Evolutionary conservation across 1,140 invertebrate genomes (phyloP), one percentile per base, ranked within the genome.

Genomic region (Patella vulgata): DNA sequence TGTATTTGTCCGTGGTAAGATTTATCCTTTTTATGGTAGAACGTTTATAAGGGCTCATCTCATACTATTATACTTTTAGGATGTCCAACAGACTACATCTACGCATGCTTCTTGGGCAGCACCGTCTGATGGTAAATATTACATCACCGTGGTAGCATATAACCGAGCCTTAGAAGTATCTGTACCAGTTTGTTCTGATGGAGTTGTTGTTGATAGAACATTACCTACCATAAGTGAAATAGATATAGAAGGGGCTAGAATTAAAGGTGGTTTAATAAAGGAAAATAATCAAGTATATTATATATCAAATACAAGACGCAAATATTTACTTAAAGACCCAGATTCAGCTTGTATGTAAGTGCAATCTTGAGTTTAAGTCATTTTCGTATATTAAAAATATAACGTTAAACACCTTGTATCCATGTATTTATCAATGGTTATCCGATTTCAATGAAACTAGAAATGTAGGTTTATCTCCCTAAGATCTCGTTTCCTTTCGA

Each of bases 171-270:
- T 70, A 8, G 73, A 66, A 33, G 39, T 36, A 9, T 67, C 63
- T 39, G 28, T 30, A 2, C 61, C 73, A 12, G 73, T 74, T 28
- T 75, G 73, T 57, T 75, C 73, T 44, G 73, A 75, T 57, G 73
- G 73, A 11, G 57, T 75, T 14, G 57, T 48, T 9, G 60, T 72
- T 25, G 65, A 68, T 36, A 53, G 14, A 14, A 30, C 43, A 23
- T 28, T 46, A 12, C 60, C 69, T 30, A 14, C 23, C 1, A 31
- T 74, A 1, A 23, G 9, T 11, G 47, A 68, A 12, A 57, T 74
- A 46, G 52, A 39, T 14, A 40, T 73, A 27, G 17, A 54, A 3
- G 61, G 58, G 27, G 62, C 56, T 12, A 46, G 51, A 11, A 58
- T 63, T 14, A 56, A 27, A 12, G 52, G 42, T n/a, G 67, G 70